phyloP scores from a whole-genome alignment of 2,113 vertebrate genomes.

The Heloderma charlesbogerti region DNA sequence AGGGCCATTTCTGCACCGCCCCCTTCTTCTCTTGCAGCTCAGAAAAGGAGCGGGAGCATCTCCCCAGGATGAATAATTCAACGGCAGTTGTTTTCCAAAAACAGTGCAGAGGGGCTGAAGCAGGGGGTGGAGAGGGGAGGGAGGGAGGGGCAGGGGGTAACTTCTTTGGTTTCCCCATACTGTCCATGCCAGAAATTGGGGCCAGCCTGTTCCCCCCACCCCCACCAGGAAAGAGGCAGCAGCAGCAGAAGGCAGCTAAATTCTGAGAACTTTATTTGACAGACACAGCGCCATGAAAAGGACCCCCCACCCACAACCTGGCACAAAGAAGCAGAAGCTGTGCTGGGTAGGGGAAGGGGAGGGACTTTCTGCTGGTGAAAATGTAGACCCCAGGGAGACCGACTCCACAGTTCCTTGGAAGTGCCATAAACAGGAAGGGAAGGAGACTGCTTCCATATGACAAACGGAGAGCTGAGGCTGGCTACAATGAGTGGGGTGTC shows the following conservation, averaged over 20 bases:
- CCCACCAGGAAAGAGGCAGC: not conserved
- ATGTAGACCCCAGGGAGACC: not conserved
- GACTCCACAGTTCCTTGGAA: not conserved
- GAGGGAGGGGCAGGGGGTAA: not conserved
- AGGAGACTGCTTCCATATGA: too few species aligned
- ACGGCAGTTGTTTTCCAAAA: not conserved
- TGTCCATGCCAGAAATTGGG: not conserved
- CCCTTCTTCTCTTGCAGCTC: not conserved
- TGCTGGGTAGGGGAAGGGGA: not conserved
- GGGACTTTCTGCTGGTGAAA: not conserved
- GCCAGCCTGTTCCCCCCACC: not conserved
- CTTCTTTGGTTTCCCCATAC: not conserved
- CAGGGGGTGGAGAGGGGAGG: too few species aligned
- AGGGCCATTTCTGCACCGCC: not conserved
- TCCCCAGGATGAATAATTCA: not conserved
- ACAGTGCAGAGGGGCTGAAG: not conserved
- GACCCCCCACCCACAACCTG: not conserved
- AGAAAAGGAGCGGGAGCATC: not conserved
- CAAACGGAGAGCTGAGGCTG: not conserved
- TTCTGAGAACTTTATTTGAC: not conserved
- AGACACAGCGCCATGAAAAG: not conserved
- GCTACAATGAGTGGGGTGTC: too few species aligned
- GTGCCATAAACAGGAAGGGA: not conserved
- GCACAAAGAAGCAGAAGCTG: not conserved
- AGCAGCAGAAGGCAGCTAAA: not conserved